A percentile compares a stretch with the other conserved stretches of the same genome.
Conservation (phyloP, 2,888 invertebrate species). For the Lycocerus yunnanus region DNA sequence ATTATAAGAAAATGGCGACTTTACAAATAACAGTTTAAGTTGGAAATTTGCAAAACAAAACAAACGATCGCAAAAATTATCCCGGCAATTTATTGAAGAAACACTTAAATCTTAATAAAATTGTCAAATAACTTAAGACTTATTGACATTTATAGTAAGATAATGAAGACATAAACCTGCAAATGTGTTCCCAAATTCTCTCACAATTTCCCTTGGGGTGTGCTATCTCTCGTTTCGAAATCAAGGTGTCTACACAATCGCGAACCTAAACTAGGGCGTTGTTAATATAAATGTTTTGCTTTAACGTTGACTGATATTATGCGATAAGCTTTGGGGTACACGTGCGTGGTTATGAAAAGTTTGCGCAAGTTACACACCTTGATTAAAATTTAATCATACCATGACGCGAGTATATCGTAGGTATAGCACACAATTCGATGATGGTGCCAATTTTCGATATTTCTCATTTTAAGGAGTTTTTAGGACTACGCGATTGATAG, state of each 20-base stretch:
- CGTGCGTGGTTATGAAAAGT: constrained; percentile 27
- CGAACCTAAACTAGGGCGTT: constrained; percentile 21
- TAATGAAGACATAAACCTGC: constrained; percentile 48
- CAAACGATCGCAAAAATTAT: constrained; percentile 11
- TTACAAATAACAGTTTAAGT: not conserved
- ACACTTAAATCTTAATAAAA: constrained; percentile 34
- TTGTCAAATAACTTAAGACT: constrained; percentile 41
- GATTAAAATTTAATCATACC: not conserved
- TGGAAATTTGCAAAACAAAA: constrained; percentile 13
- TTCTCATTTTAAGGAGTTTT: not conserved
- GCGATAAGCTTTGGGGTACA: constrained; percentile 14
- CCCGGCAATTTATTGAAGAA: constrained; percentile 21
- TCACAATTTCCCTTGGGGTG: constrained; percentile 41
- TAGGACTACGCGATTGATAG: not conserved
- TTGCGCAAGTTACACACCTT: constrained; percentile 33
- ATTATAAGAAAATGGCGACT: not conserved
- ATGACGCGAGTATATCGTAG: not conserved
- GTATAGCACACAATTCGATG: not conserved
- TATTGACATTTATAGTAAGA: constrained; percentile 47
- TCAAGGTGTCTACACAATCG: constrained; percentile 27
- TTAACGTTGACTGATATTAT: constrained; percentile 14
- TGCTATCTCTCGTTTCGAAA: constrained; percentile 32
- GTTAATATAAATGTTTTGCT: constrained; percentile 28
- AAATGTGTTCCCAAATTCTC: constrained; percentile 42
- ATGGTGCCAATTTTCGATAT: not conserved